Conservation (phyloP, 2,113 vertebrate genomes). For the Gracilinanus agilis region DNA sequence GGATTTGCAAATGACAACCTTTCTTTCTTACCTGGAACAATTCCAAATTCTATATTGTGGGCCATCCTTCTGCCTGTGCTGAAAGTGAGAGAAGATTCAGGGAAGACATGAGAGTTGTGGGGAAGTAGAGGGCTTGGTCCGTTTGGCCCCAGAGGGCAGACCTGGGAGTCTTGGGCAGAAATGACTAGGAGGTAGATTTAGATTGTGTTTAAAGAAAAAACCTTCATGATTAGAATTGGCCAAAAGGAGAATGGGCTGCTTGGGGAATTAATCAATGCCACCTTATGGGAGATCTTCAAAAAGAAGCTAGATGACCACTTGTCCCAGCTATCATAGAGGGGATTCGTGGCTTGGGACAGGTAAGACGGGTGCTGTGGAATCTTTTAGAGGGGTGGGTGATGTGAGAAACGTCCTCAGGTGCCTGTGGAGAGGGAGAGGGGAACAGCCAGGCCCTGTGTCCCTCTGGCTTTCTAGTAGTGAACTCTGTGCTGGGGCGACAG, state of each 20-base stretch:
- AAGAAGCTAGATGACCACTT: neutral
- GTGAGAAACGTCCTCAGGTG: too few species aligned
- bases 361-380: neutral
- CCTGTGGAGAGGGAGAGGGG: too few species aligned
- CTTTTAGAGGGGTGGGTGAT: too few species aligned
- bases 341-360: neutral
- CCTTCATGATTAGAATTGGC: neutral
- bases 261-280: neutral
- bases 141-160: neutral
- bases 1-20: constrained; percentile 33
- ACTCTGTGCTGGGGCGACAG: too few species aligned
- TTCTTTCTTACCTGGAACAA: constrained; percentile 24
- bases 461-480: too few species aligned
- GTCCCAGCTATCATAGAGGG: neutral
- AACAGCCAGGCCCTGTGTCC: too few species aligned
- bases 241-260: neutral
- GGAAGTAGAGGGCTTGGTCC: neutral
- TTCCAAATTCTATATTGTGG: constrained; percentile 30
- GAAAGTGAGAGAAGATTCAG: neutral
- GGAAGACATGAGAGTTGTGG: neutral
- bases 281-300: neutral
- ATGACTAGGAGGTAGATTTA: neutral
- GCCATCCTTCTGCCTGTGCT: neutral
- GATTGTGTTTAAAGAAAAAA: neutral
- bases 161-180: neutral